A percentile compares a stretch with the other conserved stretches of the same genome.
Evolutionary conservation across 1,140 invertebrate genomes (phyloP).

Genomic region (Drosophila punjabiensis): DNA sequence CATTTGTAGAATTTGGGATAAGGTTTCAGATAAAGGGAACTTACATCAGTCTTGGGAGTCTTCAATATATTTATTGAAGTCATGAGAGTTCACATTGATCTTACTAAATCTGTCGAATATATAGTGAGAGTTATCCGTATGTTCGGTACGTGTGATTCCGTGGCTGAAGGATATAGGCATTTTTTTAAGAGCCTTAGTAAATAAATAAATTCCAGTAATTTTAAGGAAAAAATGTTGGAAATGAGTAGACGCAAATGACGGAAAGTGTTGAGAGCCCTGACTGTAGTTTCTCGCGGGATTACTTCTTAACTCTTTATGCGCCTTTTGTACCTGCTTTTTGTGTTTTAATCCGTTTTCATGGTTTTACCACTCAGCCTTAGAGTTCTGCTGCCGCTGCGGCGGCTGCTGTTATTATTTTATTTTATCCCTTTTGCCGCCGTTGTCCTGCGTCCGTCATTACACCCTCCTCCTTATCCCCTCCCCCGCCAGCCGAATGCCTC

Average conservation of each 20-base stretch:
- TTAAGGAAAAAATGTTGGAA: background rate
- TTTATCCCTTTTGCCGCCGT: slow-evolving; percentile 72
- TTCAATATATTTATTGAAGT: too few species aligned
- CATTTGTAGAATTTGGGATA: too few species aligned
- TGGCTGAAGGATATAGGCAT: too few species aligned
- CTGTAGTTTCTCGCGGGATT: slow-evolving; percentile 3
- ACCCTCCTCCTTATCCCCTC: slow-evolving; percentile 7
- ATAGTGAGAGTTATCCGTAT: too few species aligned
- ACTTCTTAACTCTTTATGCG: slow-evolving; percentile 16
- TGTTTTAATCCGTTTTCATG: slow-evolving; percentile 73
- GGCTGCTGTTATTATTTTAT: slow-evolving; percentile 71
- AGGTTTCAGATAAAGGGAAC: too few species aligned
- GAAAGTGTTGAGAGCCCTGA: background rate
- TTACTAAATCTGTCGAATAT: too few species aligned
- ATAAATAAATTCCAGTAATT: background rate
- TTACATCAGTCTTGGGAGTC: too few species aligned
- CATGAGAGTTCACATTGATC: too few species aligned
- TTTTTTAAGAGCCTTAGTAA: too few species aligned
- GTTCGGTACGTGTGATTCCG: too few species aligned
- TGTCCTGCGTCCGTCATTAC: slow-evolving; percentile 64
- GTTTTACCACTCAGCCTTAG: slow-evolving; percentile 18
- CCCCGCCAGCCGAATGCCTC: slow-evolving; percentile 6
- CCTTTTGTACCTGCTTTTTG: slow-evolving; percentile 69
- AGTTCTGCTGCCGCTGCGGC: slow-evolving; percentile 10
- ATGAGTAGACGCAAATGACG: background rate